Conservation (phyloP, 2,888 invertebrate species). For the Julus scanicus region DNA sequence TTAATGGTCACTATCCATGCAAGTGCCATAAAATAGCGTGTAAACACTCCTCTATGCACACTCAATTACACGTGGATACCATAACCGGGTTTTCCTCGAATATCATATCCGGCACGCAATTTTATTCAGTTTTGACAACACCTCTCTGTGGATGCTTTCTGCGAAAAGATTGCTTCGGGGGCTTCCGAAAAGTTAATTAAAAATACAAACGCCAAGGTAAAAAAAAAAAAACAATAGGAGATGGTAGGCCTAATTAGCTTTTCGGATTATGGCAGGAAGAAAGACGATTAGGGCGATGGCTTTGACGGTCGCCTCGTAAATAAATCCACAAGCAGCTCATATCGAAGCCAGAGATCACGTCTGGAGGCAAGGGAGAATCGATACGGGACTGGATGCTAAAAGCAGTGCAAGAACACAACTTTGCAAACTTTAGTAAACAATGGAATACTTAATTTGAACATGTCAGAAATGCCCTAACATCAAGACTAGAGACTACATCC, state of each 20-base stretch:
- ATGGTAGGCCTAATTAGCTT: conserved; percentile 3
- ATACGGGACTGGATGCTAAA: neutral
- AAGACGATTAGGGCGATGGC: neutral
- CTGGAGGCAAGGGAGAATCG: neutral
- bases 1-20: conserved; percentile 28
- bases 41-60: conserved; percentile 25
- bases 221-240: neutral
- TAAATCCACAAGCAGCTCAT: neutral
- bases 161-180: neutral
- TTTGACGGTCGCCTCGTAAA: neutral
- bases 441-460: no score
- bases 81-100: neutral
- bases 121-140: neutral
- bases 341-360: neutral
- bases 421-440: no score
- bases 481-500: no score
- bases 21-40: conserved; percentile 38
- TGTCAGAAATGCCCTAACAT: no score
- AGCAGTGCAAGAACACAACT: no score
- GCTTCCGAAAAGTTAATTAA: conserved; percentile 39
- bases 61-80: conserved; percentile 23
- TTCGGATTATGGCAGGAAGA: conserved; percentile 38
- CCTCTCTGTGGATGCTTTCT: neutral
- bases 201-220: neutral
- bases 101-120: neutral